Conservation (phyloP, 2,888 invertebrate genomes). For the Agrotis clavis region DNA sequence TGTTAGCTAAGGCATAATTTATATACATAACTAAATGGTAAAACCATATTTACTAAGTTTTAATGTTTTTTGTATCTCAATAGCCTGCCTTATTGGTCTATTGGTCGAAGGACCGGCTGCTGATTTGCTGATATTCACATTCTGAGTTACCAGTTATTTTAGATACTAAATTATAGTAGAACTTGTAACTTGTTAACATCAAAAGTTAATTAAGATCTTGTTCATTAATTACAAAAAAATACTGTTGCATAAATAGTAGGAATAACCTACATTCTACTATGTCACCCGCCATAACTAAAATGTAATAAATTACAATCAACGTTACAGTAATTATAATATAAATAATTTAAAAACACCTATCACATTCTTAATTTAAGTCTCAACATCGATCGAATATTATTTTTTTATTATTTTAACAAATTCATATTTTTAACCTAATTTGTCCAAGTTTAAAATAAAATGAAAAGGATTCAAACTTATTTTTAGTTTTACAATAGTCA, state of each 20-base stretch:
- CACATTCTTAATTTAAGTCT: slow-evolving; percentile 82
- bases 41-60: not conserved
- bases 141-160: slow-evolving; percentile 5
- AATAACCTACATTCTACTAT: slow-evolving; percentile 73
- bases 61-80: slow-evolving; percentile 19
- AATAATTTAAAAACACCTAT: slow-evolving; percentile 82
- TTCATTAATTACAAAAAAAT: slow-evolving; percentile 76
- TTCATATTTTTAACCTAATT: slow-evolving; percentile 52
- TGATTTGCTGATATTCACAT: slow-evolving; percentile 28
- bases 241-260: slow-evolving; percentile 76
- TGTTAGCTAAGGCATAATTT: not conserved
- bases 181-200: slow-evolving; percentile 65
- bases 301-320: slow-evolving; percentile 71
- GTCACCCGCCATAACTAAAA: slow-evolving; percentile 66
- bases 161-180: not conserved
- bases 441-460: slow-evolving; percentile 37
- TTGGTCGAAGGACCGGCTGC: slow-evolving; percentile 51
- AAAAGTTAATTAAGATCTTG: slow-evolving; percentile 54
- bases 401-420: slow-evolving; percentile 70
- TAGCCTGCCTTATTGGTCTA: slow-evolving; percentile 53
- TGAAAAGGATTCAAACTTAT: slow-evolving; percentile 30
- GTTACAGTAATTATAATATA: slow-evolving; percentile 69
- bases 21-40: no score
- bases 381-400: slow-evolving; percentile 80
- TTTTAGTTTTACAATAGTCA: slow-evolving; percentile 38